Percentiles rank a stretch among this genome's conserved stretches.
phyloP scores from a whole-genome alignment of 2,888 invertebrate species.

The Clepsis dumicolana region DNA sequence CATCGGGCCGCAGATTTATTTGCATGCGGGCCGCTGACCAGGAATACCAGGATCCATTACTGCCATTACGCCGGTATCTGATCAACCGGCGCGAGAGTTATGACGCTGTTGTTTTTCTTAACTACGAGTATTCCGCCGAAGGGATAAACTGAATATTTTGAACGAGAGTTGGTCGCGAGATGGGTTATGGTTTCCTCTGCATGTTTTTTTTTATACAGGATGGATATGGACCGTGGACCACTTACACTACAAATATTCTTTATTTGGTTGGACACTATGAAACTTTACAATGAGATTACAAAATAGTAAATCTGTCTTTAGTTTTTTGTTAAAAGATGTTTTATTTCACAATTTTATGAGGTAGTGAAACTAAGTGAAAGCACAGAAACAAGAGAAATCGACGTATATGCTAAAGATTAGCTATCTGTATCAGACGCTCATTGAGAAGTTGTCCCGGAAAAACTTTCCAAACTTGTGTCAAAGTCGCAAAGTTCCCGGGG shows the following conservation, averaged over 20 bases:
- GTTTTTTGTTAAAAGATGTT: no score
- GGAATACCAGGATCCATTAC: slow-evolving; percentile 86
- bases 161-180: slow-evolving; percentile 66
- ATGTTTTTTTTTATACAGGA: slow-evolving; percentile 68
- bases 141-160: slow-evolving; percentile 70
- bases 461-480: slow-evolving; percentile 66
- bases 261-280: slow-evolving; percentile 1
- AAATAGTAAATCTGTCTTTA: background rate
- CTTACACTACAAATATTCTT: slow-evolving; percentile 15
- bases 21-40: slow-evolving; percentile 87
- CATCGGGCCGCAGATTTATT: slow-evolving; percentile 86
- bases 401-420: slow-evolving; percentile 49
- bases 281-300: background rate
- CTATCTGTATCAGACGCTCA: slow-evolving; percentile 53
- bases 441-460: slow-evolving; percentile 47
- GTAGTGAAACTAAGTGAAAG: no score
- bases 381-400: background rate
- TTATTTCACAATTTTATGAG: no score
- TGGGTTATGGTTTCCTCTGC: slow-evolving; percentile 81
- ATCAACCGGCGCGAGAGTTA: slow-evolving; percentile 84
- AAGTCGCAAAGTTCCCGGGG: slow-evolving; percentile 67
- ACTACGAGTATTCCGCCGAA: slow-evolving; percentile 75
- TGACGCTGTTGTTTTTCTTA: slow-evolving; percentile 83
- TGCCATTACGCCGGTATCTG: slow-evolving; percentile 84
- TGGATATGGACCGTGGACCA: slow-evolving; percentile 50